Evolutionary conservation across 2,888 invertebrate species (phyloP).

Genomic region (Lithophane semibrunnea): DNA sequence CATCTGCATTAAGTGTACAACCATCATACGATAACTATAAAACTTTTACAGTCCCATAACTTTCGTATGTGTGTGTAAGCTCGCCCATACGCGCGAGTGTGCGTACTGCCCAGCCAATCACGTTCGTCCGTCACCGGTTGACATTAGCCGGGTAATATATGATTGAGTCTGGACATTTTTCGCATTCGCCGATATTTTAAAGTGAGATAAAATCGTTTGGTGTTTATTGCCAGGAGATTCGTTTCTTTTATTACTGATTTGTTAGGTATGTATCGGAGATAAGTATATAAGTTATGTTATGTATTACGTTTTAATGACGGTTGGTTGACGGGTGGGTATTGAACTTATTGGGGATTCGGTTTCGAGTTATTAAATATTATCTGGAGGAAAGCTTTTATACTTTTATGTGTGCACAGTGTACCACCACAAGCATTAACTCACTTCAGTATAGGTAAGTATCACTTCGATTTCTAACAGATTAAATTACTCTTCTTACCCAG

Average conservation of each 20-base stretch:
- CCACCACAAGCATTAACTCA: neutral
- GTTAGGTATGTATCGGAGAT: slow-evolving; percentile 58
- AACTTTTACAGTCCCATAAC: slow-evolving; percentile 83
- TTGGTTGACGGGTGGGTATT: slow-evolving; percentile 51
- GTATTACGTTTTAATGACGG: slow-evolving; percentile 59
- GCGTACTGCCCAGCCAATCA: slow-evolving; percentile 77
- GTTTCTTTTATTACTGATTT: slow-evolving; percentile 71
- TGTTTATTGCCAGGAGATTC: slow-evolving; percentile 78
- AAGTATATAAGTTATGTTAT: slow-evolving; percentile 62
- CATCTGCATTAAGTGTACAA: slow-evolving; percentile 68
- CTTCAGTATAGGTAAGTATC: neutral
- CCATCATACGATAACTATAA: slow-evolving; percentile 73
- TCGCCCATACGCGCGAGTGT: slow-evolving; percentile 57
- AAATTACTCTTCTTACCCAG: neutral
- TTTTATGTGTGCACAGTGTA: neutral
- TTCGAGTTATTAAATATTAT: slow-evolving; percentile 45
- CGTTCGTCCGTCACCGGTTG: slow-evolving; percentile 73
- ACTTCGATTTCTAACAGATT: neutral
- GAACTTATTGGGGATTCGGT: slow-evolving; percentile 50
- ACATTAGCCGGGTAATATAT: slow-evolving; percentile 86
- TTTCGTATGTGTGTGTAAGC: slow-evolving; percentile 66
- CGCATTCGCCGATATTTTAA: slow-evolving; percentile 84
- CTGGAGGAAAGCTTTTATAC: slow-evolving; percentile 23
- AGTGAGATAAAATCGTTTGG: slow-evolving; percentile 81
- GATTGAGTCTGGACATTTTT: slow-evolving; percentile 82